These are phyloP conservation scores for Panagrolaimus sp. DNA, from an alignment of 1,140 invertebrate species.

Conservation along the genomic window DNA sequence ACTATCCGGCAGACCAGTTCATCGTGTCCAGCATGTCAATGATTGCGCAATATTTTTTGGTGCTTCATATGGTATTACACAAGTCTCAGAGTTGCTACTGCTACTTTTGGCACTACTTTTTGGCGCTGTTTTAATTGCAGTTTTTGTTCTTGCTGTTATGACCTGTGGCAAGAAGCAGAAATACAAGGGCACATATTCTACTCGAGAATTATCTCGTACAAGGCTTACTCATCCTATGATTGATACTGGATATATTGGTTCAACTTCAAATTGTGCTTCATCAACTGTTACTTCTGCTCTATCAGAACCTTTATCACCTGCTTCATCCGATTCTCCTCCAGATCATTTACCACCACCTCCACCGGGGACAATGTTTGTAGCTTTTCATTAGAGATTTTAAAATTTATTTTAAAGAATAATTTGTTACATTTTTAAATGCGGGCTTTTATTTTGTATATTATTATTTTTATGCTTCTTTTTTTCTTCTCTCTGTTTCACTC, in stretches of 20 bases:
- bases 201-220: constrained; percentile 28
- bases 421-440: too few relatives aligned
- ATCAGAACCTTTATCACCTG: constrained; percentile 22
- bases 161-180: constrained; percentile 38
- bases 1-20: constrained; percentile 36
- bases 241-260: constrained; percentile 15
- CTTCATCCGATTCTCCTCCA: constrained; percentile 3
- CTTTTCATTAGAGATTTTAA: neutral
- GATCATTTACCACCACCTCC: constrained; percentile 17
- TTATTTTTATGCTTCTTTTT: too few relatives aligned
- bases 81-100: constrained; percentile 43
- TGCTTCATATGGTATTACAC: constrained; percentile 50
- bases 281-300: constrained; percentile 19
- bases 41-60: constrained; percentile 55
- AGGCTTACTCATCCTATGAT: constrained; percentile 10
- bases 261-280: constrained; percentile 16
- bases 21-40: constrained; percentile 48
- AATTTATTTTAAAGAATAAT: too few relatives aligned
- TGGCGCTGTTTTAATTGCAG: constrained; percentile 35
- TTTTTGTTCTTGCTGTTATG: constrained; percentile 37
- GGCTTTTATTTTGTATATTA: too few relatives aligned
- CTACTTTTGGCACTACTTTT: constrained; percentile 39
- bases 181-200: constrained; percentile 47
- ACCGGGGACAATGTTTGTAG: constrained; percentile 24
- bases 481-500: too few relatives aligned